Evolutionary conservation across 1,140 invertebrate species (phyloP).

Genomic region (Pissodes strobi): DNA sequence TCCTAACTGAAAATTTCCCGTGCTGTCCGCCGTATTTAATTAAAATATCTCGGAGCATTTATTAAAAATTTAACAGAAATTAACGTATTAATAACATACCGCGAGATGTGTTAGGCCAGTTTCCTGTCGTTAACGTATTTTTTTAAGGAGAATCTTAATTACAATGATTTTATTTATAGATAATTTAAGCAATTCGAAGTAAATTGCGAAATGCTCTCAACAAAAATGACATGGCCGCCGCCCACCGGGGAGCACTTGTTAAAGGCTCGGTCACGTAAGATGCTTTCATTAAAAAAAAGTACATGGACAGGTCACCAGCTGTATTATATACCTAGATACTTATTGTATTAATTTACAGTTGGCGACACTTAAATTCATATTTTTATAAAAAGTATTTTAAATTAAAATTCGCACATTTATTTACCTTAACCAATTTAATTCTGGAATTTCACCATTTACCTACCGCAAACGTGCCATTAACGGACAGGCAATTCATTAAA

Average conservation of each 20-base stretch:
- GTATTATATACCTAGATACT: too few relatives aligned
- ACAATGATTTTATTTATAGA: slow-evolving; percentile 43
- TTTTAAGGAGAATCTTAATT: slow-evolving; percentile 35
- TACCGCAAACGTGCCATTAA: too few relatives aligned
- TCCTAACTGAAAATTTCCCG: too few relatives aligned
- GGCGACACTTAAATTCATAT: too few relatives aligned
- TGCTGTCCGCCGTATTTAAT: slow-evolving; percentile 13
- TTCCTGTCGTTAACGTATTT: slow-evolving; percentile 35
- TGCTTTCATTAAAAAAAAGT: neutral
- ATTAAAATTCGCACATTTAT: too few relatives aligned
- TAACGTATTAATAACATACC: slow-evolving; percentile 34
- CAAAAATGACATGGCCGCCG: slow-evolving; percentile 30
- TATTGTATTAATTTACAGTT: too few relatives aligned
- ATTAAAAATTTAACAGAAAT: slow-evolving; percentile 34
- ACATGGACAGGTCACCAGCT: too few relatives aligned
- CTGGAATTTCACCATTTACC: too few relatives aligned
- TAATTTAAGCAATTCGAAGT: slow-evolving; percentile 42
- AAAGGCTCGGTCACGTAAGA: slow-evolving; percentile 13
- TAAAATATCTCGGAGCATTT: slow-evolving; percentile 30
- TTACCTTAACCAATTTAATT: too few relatives aligned
- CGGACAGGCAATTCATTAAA: too few relatives aligned
- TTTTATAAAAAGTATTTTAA: neutral
- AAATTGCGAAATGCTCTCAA: slow-evolving; percentile 37
- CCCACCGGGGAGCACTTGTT: slow-evolving; percentile 34
- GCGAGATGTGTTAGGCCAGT: slow-evolving; percentile 35